A percentile compares a stretch with the other conserved stretches of the same genome.
Conservation (phyloP, 2,888 invertebrate species). For the Pseudanteris insignis region DNA sequence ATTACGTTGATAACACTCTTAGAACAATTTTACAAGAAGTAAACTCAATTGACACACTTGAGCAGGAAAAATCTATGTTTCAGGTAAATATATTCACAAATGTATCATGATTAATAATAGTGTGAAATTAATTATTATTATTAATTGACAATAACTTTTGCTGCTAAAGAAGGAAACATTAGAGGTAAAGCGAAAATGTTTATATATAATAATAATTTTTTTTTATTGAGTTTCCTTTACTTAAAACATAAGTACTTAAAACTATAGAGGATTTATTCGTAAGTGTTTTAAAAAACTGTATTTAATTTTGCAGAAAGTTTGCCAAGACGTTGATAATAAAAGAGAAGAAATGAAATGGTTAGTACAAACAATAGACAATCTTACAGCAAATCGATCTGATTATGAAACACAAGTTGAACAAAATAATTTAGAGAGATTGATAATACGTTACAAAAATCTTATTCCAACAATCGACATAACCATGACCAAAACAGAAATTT, state of each 20-base stretch:
- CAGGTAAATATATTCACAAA: slow-evolving; percentile 70
- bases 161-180: slow-evolving; percentile 27
- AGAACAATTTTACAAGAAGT: slow-evolving; percentile 86
- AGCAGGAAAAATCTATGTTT: slow-evolving; percentile 87
- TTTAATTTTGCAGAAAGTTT: slow-evolving; percentile 75
- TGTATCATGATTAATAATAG: neutral
- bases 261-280: no score
- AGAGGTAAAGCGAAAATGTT: slow-evolving; percentile 34
- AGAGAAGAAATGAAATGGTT: slow-evolving; percentile 96
- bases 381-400: slow-evolving; percentile 84
- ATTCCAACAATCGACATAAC: slow-evolving; percentile 93
- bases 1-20: slow-evolving; percentile 83
- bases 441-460: slow-evolving; percentile 88
- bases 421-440: slow-evolving; percentile 80
- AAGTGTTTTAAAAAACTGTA: neutral
- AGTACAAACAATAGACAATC: slow-evolving; percentile 87
- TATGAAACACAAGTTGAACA: slow-evolving; percentile 83
- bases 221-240: no score
- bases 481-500: slow-evolving; percentile 91
- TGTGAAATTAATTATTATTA: slow-evolving; percentile 2
- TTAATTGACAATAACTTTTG: neutral
- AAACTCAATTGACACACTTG: slow-evolving; percentile 88
- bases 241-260: no score
- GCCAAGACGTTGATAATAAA: slow-evolving; percentile 88
- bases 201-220: no score